Percentiles rank a stretch among this genome's conserved stretches.
These are phyloP conservation scores for Actinia equina DNA, from an alignment of 64 coral and sea anemone genomes.

Conservation along the genomic window DNA sequence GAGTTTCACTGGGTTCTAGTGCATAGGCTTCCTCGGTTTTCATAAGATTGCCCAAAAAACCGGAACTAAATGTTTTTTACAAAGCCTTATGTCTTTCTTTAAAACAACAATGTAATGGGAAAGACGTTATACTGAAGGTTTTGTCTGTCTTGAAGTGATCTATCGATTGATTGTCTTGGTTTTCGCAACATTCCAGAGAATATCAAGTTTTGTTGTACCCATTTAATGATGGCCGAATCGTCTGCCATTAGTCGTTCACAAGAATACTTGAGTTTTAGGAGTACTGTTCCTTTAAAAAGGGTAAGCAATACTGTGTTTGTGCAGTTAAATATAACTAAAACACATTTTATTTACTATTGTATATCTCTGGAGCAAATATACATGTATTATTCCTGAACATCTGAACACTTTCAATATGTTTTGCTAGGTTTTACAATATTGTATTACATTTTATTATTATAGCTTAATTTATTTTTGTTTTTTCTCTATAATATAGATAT, in stretches of 20 bases:
- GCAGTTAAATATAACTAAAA: background rate
- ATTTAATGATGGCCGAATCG: background rate
- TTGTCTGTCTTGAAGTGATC: background rate
- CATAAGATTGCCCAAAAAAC: background rate
- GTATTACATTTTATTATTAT: no score
- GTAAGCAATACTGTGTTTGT: conserved; percentile 16
- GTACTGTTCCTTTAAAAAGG: conserved; percentile 68
- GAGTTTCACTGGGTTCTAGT: background rate
- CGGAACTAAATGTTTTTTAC: background rate
- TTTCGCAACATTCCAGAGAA: background rate
- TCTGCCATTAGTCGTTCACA: conserved; percentile 70
- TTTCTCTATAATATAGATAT: no score
- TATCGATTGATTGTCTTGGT: background rate
- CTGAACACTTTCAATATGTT: no score
- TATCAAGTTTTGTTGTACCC: background rate
- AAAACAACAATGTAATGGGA: background rate
- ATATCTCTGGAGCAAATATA: no score
- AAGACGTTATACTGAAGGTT: background rate
- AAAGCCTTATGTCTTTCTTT: background rate
- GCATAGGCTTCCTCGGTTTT: background rate
- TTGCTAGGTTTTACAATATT: no score
- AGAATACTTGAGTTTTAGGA: conserved; percentile 84
- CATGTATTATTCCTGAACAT: no score
- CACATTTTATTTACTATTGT: background rate
- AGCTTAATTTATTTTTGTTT: no score